Evolutionary conservation across 2,113 vertebrate genomes (phyloP), one percentile per base, ranked within the genome.

Genomic region (Chinchilla lanigera): DNA sequence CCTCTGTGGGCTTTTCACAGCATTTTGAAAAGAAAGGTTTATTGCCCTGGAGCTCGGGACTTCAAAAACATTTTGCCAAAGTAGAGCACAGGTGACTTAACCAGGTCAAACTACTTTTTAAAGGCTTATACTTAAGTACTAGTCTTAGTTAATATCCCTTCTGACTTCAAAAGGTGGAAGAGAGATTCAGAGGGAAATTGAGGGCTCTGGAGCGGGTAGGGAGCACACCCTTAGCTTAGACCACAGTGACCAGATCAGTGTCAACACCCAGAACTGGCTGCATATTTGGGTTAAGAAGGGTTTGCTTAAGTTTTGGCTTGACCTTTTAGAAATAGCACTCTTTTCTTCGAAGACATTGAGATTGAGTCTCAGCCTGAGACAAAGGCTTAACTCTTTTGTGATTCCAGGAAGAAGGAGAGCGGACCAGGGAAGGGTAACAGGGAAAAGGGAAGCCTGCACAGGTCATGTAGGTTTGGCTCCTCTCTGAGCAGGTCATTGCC

Each of bases 51-150:
- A 47, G 41, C 56, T 0, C 11, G 90, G 86, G 90, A 52, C 95
- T 98, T 96, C 93, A 88, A 19, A 30, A 50, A 61, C 44, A 80
- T 90, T 91, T 94, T 2, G 0, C 50, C 38, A 19, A 8, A 7
- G 86, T 2, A 65, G 95, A 50, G 95, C 96, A 97, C 94, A 96
- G 98, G 98, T 97, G 98, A 98, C 90, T 98, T 97, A 98, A 97
- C 95, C 97, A 84, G 98, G 98, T 97, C 98, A 89, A 86, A 19
- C 5, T 71, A 73, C 96, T 97, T 95, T 94, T 84, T 19, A 83
- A 90, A 94, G 60, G 95, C 94, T 98, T 97, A 95, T 38, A 54
- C 69, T 88, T 58, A 73, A 28, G 3, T 11, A 61, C 92, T 7
- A 81, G 94, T 95, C 95, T 97, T 93, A 86, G 97, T 4, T 50